Conservation (phyloP, 2,888 invertebrate genomes). For the Drosophila helvetica region DNA sequence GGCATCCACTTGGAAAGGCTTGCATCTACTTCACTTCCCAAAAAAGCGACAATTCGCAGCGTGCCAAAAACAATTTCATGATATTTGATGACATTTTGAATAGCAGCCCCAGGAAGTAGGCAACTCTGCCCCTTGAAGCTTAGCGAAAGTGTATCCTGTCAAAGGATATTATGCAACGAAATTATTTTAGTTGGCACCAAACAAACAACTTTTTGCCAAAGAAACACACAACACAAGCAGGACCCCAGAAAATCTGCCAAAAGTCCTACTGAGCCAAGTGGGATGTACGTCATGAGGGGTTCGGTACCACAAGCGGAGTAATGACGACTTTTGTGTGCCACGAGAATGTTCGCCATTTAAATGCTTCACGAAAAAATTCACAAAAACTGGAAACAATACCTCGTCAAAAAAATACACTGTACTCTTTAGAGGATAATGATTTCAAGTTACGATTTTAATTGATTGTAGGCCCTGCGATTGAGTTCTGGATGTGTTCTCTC, state of each 20-base stretch:
- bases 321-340: conserved; percentile 60
- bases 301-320: conserved; percentile 9
- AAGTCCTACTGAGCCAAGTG: conserved; percentile 62
- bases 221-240: conserved; percentile 39
- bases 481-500: background rate
- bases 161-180: conserved; percentile 69
- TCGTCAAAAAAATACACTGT: background rate
- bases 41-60: conserved; percentile 8
- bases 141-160: conserved; percentile 72
- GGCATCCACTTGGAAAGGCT: background rate
- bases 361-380: conserved; percentile 37
- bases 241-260: conserved; percentile 47
- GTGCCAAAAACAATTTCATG: conserved; percentile 65
- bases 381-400: background rate
- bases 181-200: conserved; percentile 67
- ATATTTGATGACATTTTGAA: conserved; percentile 66
- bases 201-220: conserved; percentile 52
- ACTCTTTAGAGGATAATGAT: no score
- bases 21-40: background rate
- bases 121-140: conserved; percentile 60
- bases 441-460: no score
- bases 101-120: conserved; percentile 18
- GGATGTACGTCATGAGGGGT: conserved; percentile 46
- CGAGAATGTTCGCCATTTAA: no score
- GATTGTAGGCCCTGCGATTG: background rate